A percentile compares a stretch with the other conserved stretches of the same genome.
phyloP scores from a whole-genome alignment of 2,888 invertebrate genomes.

The Dexiosoma caninum region DNA sequence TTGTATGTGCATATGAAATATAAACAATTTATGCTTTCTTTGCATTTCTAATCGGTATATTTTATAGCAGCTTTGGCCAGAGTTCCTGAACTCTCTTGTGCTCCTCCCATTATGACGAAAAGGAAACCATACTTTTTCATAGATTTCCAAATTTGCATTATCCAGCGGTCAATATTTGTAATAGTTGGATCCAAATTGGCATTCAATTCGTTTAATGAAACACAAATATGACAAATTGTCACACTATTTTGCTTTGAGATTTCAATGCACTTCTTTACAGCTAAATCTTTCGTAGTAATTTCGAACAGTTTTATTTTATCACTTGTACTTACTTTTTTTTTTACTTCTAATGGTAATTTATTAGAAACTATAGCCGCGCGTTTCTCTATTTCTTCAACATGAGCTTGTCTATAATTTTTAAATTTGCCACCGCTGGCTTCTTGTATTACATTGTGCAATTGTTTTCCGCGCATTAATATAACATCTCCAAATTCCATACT shows the following conservation, averaged over 20 bases:
- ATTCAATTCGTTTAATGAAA: conserved; percentile 76
- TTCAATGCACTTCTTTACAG: conserved; percentile 79
- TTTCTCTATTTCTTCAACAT: conserved; percentile 71
- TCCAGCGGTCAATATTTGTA: conserved; percentile 80
- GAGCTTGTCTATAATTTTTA: conserved; percentile 75
- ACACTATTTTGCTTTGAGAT: conserved; percentile 75
- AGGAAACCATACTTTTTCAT: conserved; percentile 81
- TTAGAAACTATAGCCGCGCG: conserved; percentile 74
- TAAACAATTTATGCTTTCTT: no score
- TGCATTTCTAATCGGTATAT: no score
- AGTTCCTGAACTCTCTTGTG: conserved; percentile 75
- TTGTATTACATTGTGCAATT: conserved; percentile 75
- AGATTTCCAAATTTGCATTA: conserved; percentile 81
- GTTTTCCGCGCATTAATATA: conserved; percentile 80
- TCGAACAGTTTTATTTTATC: no score
- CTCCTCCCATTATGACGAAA: conserved; percentile 85
- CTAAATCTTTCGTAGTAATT: conserved; percentile 79
- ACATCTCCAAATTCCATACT: conserved; percentile 88
- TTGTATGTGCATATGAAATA: no score
- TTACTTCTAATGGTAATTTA: conserved; percentile 71
- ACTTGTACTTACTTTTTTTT: no score
- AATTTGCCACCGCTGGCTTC: conserved; percentile 71
- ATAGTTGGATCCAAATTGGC: conserved; percentile 77
- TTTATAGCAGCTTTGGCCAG: conserved; percentile 77
- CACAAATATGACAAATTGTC: conserved; percentile 74